Evolutionary conservation across 2,888 invertebrate species (phyloP), one percentile per base, ranked within the genome.

Genomic region (Cyclophora punctaria): DNA sequence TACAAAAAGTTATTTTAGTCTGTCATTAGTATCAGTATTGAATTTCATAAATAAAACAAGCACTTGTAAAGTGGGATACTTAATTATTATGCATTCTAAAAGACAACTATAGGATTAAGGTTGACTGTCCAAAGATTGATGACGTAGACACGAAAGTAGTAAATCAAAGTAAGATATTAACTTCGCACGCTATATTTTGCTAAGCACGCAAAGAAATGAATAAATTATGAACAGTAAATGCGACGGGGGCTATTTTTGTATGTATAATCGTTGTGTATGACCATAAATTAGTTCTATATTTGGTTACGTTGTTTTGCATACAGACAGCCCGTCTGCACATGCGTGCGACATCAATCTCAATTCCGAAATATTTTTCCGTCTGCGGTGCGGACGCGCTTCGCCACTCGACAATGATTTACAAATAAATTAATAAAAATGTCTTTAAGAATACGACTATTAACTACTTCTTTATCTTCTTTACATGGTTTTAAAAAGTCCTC

Each of bases 281-380:
- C 72, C 83, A 87, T 87, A 86, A 87, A 87, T 86, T 86, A 85
- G 80, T 80, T 85, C 84, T 86, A 87, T 85, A 85, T 87, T 83
- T 86, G 84, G 85, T 74, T 61, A 72, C 66, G 84, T 85, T 82
- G 85, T 87, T 86, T 86, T 87, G 86, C 86, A 78, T 84, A 83
- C 83, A 78, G 78, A 70, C 83, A 80, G 71, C 73, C 81, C 85
- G 85, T 87, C 86, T 86, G 84, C 85, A 85, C 87, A 85, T 86
- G 87, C 86, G 86, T 82, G 84, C 79, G 75, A 82, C 86, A 88
- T 88, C 84, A 82, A 87, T 87, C 86, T 87, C 84, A 86, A 85
- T 87, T 85, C 84, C 82, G 75, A 80, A 85, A 85, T 86, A 85
- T 88, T 87, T 87, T 87, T 85, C 78, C 73, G 85, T 85, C 83